Percentiles rank a stretch among this genome's conserved stretches.
These are phyloP conservation scores for Epicauta chinensis DNA, from an alignment of 1,140 invertebrate genomes.

Conservation along the genomic window DNA sequence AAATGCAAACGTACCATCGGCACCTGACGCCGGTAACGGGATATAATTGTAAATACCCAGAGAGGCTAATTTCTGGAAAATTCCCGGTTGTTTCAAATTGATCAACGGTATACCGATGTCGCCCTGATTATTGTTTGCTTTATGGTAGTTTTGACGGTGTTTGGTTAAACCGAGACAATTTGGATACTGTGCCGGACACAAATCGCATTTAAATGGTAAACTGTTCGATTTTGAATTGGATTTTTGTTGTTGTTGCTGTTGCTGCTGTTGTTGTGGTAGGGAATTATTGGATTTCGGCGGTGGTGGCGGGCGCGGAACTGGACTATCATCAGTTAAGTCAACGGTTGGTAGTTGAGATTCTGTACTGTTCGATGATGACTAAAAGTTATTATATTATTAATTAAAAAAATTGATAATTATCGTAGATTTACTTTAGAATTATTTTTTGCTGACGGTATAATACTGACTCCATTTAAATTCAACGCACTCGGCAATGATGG, in stretches of 20 bases:
- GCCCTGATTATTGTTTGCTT: slow-evolving; percentile 44
- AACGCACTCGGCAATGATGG: slow-evolving; percentile 42
- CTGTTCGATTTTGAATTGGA: slow-evolving; percentile 36
- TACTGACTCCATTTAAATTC: slow-evolving; percentile 69
- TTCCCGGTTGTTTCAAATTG: slow-evolving; percentile 60
- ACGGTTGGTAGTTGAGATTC: slow-evolving; percentile 49
- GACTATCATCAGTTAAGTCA: slow-evolving; percentile 50
- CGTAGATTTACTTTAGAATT: slow-evolving; percentile 17
- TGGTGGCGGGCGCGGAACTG: slow-evolving; percentile 19
- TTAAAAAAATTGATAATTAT: background rate
- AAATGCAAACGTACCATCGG: slow-evolving; percentile 60
- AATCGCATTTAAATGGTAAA: slow-evolving; percentile 55
- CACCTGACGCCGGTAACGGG: slow-evolving; percentile 59
- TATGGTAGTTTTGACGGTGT: slow-evolving; percentile 65
- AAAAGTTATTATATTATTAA: background rate
- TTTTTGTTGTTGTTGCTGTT: slow-evolving; percentile 13
- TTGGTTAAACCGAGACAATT: slow-evolving; percentile 57
- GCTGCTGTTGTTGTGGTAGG: slow-evolving; percentile 7
- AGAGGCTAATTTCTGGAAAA: slow-evolving; percentile 54
- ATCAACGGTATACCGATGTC: slow-evolving; percentile 67
- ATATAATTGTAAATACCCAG: slow-evolving; percentile 69
- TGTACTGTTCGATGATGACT: background rate
- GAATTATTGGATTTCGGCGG: slow-evolving; percentile 29
- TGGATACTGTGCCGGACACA: slow-evolving; percentile 65
- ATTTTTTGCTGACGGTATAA: slow-evolving; percentile 48